Evolutionary conservation across 37 sponge, comb jelly and placozoan genomes (phyloP).

Genomic region (Agelas oroides): DNA sequence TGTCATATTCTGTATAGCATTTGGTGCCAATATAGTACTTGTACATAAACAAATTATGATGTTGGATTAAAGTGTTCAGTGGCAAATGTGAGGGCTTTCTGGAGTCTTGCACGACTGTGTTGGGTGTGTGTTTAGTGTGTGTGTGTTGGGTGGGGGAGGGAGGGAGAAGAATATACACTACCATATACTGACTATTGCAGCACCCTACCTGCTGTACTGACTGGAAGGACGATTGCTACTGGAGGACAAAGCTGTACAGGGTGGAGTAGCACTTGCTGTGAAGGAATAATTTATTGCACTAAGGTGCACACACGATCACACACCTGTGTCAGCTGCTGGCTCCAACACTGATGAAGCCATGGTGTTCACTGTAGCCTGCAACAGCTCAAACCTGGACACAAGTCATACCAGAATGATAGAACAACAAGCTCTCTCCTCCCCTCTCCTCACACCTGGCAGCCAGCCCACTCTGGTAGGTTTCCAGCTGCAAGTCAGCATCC

Average conservation of each 20-base stretch:
- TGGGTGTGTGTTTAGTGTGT: no score
- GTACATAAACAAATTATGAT: not conserved
- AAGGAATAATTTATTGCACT: no score
- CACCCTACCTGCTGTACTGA: slow-evolving; percentile 12
- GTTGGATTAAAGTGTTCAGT: slow-evolving; percentile 16
- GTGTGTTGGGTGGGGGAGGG: no score
- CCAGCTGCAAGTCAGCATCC: slow-evolving; percentile 34
- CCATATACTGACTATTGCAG: not conserved
- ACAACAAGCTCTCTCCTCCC: no score
- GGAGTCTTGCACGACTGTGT: slow-evolving; percentile 48
- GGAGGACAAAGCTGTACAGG: not conserved
- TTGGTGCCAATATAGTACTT: not conserved
- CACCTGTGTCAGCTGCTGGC: no score
- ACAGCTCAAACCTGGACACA: slow-evolving; percentile 14
- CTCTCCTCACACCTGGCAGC: slow-evolving; percentile 14
- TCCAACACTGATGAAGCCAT: no score
- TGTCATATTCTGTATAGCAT: no score
- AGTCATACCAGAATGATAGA: no score
- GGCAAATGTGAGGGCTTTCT: slow-evolving; percentile 52
- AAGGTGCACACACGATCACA: no score
- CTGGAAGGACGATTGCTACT: not conserved
- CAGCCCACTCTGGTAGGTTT: slow-evolving; percentile 7
- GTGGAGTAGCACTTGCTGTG: no score
- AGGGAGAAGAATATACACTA: no score
- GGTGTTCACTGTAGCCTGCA: not conserved